Base-by-base conservation (phyloP, 2,888 invertebrate species). In the Podabrus alpinus region DNA sequence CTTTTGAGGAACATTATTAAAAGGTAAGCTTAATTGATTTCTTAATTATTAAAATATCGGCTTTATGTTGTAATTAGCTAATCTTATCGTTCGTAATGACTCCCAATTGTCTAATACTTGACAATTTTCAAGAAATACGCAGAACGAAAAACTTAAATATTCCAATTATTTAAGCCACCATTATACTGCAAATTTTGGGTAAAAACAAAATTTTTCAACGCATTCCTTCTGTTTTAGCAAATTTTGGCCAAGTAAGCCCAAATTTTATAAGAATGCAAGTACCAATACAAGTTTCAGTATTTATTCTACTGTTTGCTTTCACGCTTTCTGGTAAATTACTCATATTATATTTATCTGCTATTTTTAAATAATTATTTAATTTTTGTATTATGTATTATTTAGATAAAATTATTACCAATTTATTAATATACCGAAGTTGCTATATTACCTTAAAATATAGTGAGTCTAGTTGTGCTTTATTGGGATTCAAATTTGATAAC, bases 361-460 rank as follows among this genome's bases (percentile, higher is more conserved):
- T 25, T 25, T 60, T 13, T 62, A 29, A 62, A 16, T 64, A 15
- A 66, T 17, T 10, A 45, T 25, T 2, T 66, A 25, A 45, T n/a
- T 45, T 29, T 25, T 25, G 3, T 25, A 29, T 74, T n/a, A n/a
- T n/a, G n/a, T n/a, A n/a, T n/a, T n/a, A n/a, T n/a, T n/a, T 83
- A 92, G 92, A 88, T 64, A 88, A 89, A 69, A 88, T 93, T 29
- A 87, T 91, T 74, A 92, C 91, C 79, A 94, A 94, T 86, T 89
- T 94, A 78, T 86, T 94, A 69, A 85, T 94, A 9, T 93, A 92
- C 82, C 90, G 92, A 80, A 92, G 93, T 2, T 95, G 95, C 86
- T 89, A 90, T 64, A 88, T 90, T 66, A 87, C 90, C 1, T 86
- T 92, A 79, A 86, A 89, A 24, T 89, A 90, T 79, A 90, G 91